Evolutionary conservation across 2,113 vertebrate species (phyloP).

Genomic region (Dascyllus trimaculatus): DNA sequence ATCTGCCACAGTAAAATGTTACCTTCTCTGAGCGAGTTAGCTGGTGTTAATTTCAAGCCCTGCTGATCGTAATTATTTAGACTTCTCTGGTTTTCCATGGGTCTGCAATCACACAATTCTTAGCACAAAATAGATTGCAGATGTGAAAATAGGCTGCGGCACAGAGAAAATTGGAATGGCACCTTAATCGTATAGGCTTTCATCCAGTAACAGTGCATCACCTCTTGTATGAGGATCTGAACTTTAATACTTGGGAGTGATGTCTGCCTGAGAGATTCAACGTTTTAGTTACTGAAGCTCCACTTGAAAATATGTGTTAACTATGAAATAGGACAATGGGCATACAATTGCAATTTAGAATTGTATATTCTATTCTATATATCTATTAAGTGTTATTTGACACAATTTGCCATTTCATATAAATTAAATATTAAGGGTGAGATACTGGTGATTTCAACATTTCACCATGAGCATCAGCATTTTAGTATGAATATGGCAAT

Average conservation of each 20-base stretch:
- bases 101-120: conserved; percentile 41
- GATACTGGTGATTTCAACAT: background rate
- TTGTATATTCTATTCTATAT: background rate
- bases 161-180: conserved; percentile 34
- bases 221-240: background rate
- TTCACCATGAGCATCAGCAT: background rate
- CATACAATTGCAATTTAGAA: background rate
- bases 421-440: background rate
- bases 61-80: conserved; percentile 65
- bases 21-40: conserved; percentile 25
- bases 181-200: conserved; percentile 16
- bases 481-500: background rate
- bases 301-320: too few species aligned
- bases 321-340: background rate
- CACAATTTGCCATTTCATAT: background rate
- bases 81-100: conserved; percentile 49
- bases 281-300: too few species aligned
- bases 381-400: background rate
- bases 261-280: too few species aligned
- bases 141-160: conserved; percentile 30
- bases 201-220: background rate
- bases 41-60: conserved; percentile 71
- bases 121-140: conserved; percentile 40
- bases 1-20: conserved; percentile 44
- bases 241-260: too few species aligned